Conservation (phyloP, 2,888 invertebrate species). For the Drosophila neonasuta region DNA sequence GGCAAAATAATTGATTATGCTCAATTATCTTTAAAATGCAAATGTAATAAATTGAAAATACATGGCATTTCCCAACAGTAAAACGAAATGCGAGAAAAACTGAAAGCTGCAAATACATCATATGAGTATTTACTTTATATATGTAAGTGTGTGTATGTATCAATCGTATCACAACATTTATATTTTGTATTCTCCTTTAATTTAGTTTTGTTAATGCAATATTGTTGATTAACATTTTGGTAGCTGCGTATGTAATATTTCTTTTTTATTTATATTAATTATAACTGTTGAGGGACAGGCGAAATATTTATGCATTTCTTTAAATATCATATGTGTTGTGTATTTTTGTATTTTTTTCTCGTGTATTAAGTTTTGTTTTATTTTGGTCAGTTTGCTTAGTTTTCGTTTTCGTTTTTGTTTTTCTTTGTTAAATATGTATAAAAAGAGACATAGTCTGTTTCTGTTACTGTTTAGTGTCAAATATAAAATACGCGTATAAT, state of each 20-base stretch:
- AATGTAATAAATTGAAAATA: constrained; percentile 52
- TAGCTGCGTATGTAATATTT: constrained; percentile 39
- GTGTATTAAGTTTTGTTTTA: constrained; percentile 27
- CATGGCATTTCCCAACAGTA: constrained; percentile 16
- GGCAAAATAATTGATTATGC: constrained; percentile 76
- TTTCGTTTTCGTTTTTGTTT: constrained; percentile 36
- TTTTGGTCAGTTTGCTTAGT: constrained; percentile 36
- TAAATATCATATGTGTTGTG: neutral
- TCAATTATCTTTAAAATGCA: constrained; percentile 66
- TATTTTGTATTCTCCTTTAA: constrained; percentile 47
- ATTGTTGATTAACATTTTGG: constrained; percentile 42
- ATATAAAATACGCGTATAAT: constrained; percentile 71
- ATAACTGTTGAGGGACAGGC: constrained; percentile 31
- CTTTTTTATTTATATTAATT: constrained; percentile 26
- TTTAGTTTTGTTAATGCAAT: constrained; percentile 41
- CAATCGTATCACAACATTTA: constrained; percentile 74
- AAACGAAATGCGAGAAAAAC: constrained; percentile 10
- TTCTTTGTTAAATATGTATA: constrained; percentile 58
- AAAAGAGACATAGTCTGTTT: constrained; percentile 65
- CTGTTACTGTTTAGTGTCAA: constrained; percentile 54
- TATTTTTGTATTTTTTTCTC: constrained; percentile 5
- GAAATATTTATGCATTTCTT: constrained; percentile 21
- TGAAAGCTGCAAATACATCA: constrained; percentile 9
- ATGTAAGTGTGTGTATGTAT: constrained; percentile 23
- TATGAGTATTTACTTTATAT: constrained; percentile 22